Evolutionary conservation across 2,113 vertebrate genomes (phyloP).

Genomic region (Carassius auratus): DNA sequence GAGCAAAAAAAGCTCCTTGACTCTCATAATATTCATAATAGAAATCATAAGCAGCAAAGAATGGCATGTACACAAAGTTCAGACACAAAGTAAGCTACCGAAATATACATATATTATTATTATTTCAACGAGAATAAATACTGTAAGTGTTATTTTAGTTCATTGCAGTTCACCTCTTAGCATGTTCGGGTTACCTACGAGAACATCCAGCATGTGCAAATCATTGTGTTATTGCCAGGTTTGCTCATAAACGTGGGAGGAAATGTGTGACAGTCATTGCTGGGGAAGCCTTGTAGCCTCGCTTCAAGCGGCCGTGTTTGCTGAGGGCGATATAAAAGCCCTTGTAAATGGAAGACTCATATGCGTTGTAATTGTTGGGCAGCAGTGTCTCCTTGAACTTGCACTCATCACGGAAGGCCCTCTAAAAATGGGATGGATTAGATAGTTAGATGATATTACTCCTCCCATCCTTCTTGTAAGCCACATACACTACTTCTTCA

Average conservation of each 20-base stretch:
- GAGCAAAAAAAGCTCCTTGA: constrained; percentile 56
- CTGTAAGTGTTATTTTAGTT: constrained; percentile 72
- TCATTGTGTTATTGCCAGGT: constrained; percentile 74
- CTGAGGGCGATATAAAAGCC: constrained; percentile 91
- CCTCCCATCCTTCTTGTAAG: background rate
- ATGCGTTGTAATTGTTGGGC: constrained; percentile 95
- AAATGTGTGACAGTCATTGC: constrained; percentile 96
- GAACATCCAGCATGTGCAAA: constrained; percentile 86
- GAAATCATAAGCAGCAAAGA: constrained; percentile 79
- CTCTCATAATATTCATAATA: constrained; percentile 65
- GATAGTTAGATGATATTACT: constrained; percentile 37
- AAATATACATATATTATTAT: constrained; percentile 82
- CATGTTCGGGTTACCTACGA: constrained; percentile 77
- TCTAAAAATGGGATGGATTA: constrained; percentile 71
- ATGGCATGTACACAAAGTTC: constrained; percentile 72
- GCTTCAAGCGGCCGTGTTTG: constrained; percentile 89
- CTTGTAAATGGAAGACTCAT: constrained; percentile 83
- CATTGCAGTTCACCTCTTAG: constrained; percentile 67
- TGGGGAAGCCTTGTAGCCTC: constrained; percentile 88
- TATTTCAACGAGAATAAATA: constrained; percentile 77
- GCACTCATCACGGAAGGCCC: constrained; percentile 91
- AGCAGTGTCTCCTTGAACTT: constrained; percentile 93
- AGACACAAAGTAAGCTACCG: constrained; percentile 80
- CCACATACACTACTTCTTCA: background rate
- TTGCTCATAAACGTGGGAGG: constrained; percentile 88